Evolutionary conservation across 2,888 invertebrate genomes (phyloP), one percentile per base, ranked within the genome.

Genomic region (Stenchaetothrips biformis): DNA sequence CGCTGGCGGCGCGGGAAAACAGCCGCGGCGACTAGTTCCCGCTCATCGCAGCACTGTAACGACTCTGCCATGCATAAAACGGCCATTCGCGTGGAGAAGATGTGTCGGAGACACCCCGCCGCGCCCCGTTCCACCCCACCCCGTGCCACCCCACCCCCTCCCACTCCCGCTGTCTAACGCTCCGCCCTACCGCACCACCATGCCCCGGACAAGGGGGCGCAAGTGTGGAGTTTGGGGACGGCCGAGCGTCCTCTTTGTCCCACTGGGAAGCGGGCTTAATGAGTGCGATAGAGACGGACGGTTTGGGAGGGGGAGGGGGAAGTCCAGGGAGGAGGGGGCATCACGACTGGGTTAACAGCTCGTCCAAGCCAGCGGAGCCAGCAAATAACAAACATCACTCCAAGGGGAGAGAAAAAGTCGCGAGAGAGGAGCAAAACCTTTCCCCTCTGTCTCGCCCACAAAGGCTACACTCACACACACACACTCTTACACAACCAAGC

Each of bases 361-460:
- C 67, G 67, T 74, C 67, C 67, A 25, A 74, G 67, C 67, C 67
- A 74, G 67, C 67, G 25, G 67, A 74, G 67, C 67, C 67, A 74
- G 67, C 67, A 74, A 74, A 74, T 74, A 74, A 74, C 67, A 74
- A 74, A 74, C 67, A 74, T 74, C 67, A 74, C 67, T 25, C 21
- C 25, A 74, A 74, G 67, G 67, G 67, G 67, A 25, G 25, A 9
- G 67, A 74, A 25, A 74, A 74, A 74, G 67, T 74, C 67, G 37
- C 37, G 67, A 53, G 53, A 53, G 53, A 6, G 13, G 67, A 11
- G 67, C 67, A 18, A 25, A 74, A 9, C 67, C 21, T 37, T 37
- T 37, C 37, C 37, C 37, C 37, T 11, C 25, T 74, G 9, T 9
- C 67, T 25, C 67, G 11, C 21, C 67, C 67, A 21, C 67, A 37